Conservation (phyloP, 2,113 vertebrate genomes). For the Amphilophus citrinellus region DNA sequence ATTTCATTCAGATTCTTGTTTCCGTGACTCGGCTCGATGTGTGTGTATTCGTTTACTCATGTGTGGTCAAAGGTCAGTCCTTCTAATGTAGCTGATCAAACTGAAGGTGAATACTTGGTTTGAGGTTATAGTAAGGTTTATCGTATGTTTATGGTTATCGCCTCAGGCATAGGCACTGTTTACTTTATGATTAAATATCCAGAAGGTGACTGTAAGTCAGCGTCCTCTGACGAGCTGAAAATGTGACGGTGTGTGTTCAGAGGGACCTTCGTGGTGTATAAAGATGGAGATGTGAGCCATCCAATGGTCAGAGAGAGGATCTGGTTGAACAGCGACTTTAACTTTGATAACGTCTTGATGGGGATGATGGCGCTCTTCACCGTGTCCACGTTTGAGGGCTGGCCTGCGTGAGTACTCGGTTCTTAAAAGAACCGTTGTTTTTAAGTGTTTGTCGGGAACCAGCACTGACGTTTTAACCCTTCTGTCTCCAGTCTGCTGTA, state of each 20-base stretch:
- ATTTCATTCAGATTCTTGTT: neutral
- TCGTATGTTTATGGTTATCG: neutral
- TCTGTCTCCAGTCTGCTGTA: conserved; percentile 85
- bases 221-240: neutral
- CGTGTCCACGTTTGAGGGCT: conserved; percentile 95
- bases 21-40: neutral
- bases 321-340: conserved; percentile 96
- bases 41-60: neutral
- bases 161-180: neutral
- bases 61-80: neutral
- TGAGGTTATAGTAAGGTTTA: neutral
- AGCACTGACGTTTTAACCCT: neutral
- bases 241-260: conserved; percentile 41
- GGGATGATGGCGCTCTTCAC: conserved; percentile 98
- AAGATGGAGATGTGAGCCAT: conserved; percentile 91
- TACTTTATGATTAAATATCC: accelerated
- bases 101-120: neutral
- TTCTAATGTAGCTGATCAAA: accelerated
- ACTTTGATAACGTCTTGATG: conserved; percentile 94
- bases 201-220: accelerated
- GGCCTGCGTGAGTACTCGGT: conserved; percentile 87
- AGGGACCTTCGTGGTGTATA: conserved; percentile 92
- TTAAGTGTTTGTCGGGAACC: neutral
- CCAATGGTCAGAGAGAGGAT: conserved; percentile 89
- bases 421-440: neutral